phyloP scores from a whole-genome alignment of 2,888 invertebrate species.

The Nomada goodeniana region DNA sequence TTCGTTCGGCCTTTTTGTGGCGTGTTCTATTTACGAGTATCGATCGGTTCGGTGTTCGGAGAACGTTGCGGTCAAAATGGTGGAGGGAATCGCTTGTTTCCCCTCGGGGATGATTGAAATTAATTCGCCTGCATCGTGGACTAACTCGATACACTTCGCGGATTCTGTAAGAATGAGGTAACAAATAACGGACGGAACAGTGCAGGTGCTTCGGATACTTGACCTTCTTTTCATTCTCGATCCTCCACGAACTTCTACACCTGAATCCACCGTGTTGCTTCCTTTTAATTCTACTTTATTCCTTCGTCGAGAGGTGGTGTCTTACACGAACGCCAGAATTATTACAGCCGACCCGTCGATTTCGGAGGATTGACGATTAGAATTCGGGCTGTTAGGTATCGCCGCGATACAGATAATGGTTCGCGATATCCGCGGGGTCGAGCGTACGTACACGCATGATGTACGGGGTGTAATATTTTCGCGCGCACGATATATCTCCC shows the following conservation, averaged over 20 bases:
- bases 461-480: constrained; percentile 78
- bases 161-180: not conserved
- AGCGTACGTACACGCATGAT: constrained; percentile 62
- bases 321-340: constrained; percentile 13
- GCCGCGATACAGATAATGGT: constrained; percentile 68
- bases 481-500: constrained; percentile 74
- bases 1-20: not conserved
- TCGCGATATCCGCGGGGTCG: constrained; percentile 62
- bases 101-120: not conserved
- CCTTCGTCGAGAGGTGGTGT: too few species aligned
- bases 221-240: too few species aligned
- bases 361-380: constrained; percentile 60
- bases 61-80: constrained; percentile 26
- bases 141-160: not conserved
- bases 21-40: constrained; percentile 19
- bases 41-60: constrained; percentile 8
- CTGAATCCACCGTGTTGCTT: too few species aligned
- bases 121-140: not conserved
- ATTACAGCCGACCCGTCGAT: not conserved
- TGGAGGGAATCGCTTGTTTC: constrained; percentile 9
- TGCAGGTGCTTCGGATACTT: too few species aligned
- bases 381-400: constrained; percentile 64
- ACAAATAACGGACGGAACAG: too few species aligned
- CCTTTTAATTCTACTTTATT: too few species aligned
- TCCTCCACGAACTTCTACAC: too few species aligned